Evolutionary conservation across 2,797 vertebrate genomes (phyloP).

Genomic region (Smutsia temminckii): DNA sequence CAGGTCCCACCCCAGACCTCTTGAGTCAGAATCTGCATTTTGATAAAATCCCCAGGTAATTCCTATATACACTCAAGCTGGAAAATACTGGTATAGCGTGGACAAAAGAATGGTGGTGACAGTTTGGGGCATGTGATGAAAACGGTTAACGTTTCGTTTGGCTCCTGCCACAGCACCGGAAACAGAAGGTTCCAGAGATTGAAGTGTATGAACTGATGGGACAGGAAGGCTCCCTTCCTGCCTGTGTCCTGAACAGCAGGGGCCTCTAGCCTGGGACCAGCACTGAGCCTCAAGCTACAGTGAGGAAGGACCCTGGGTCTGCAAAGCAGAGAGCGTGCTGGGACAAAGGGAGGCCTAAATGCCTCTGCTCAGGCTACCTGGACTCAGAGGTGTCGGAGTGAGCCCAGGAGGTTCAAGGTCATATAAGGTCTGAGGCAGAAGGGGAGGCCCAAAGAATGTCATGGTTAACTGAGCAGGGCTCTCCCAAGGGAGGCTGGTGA

Average conservation of each 20-base stretch:
- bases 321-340: neutral
- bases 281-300: neutral
- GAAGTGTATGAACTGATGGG: conserved; percentile 60
- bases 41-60: neutral
- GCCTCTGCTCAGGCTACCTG: neutral
- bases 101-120: neutral
- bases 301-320: neutral
- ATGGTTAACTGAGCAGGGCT: neutral
- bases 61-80: neutral
- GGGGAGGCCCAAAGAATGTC: neutral
- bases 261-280: neutral
- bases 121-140: neutral
- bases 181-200: conserved; percentile 85
- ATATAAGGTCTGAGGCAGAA: neutral
- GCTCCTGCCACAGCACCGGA: conserved; percentile 80
- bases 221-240: conserved; percentile 86
- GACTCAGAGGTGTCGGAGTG: neutral
- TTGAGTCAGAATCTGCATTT: conserved; percentile 13
- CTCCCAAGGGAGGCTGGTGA: neutral
- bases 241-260: conserved; percentile 61
- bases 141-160: conserved; percentile 81
- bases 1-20: neutral
- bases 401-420: neutral
- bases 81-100: neutral
- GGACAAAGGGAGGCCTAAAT: neutral